Base-by-base conservation (phyloP, 2,888 invertebrate genomes). In the Plebejus anna region DNA sequence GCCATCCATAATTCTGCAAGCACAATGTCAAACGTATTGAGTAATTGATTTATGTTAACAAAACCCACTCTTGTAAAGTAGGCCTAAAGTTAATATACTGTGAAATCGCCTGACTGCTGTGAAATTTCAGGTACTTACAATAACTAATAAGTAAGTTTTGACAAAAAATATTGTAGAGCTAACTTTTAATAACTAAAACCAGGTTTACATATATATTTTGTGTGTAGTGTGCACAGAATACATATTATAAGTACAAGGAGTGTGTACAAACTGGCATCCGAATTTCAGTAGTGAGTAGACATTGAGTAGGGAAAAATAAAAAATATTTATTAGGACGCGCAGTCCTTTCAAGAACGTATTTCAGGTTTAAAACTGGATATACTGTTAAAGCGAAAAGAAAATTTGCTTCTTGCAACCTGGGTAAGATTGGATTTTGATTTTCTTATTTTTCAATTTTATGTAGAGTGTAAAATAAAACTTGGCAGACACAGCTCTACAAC, bases 1-100 rank as follows among this genome's bases (percentile, higher is more conserved):
- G n/a, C 1, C 59, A 22, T 59, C 32, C 66, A 32, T 32, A 66
- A 32, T 66, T 66, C 32, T 4, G 66, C 66, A 13, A 32, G 11
- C 32, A 66, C 32, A 28, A 66, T 32, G 66, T 13, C 32, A 66
- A 66, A 66, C 28, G 66, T 66, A 32, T 22, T 59, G 22, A 22
- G 59, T 61, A 61, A 61, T 66, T 13, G 32, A 66, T 66, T 59
- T 66, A 66, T 32, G 28, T 13, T 66, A 66, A 66, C 66, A 66
- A 66, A 66, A 22, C 22, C 61, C 61, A 28, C 66, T 32, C 32
- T 32, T 32, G 32, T 66, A 61, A 22, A 28, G 9, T 22, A 66
- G 66, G 66, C 32, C 66, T 11, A 66, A 9, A 9, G 13, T 55
- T 55, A 55, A 55, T 55, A 16, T 55, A 13, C 55, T 16, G 55